These are phyloP conservation scores for Ladona fulva DNA, from an alignment of 1,140 invertebrate species.

Conservation along the genomic window DNA sequence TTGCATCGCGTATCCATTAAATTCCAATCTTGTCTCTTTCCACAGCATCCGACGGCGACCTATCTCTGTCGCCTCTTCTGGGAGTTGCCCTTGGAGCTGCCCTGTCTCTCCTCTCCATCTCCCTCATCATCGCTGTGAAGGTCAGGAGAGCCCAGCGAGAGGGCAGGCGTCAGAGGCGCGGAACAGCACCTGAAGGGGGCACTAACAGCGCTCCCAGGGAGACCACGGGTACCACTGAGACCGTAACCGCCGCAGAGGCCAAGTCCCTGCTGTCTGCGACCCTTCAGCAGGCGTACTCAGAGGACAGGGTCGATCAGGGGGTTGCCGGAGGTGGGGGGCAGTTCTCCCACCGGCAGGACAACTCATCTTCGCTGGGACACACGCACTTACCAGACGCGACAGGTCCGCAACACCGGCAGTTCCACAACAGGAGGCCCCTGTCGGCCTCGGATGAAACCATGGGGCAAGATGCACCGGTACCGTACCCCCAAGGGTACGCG, in stretches of 20 bases:
- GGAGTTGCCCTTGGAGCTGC: conserved; percentile 45
- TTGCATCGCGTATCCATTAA: neutral
- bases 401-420: conserved; percentile 29
- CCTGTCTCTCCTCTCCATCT: conserved; percentile 42
- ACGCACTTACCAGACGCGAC: neutral
- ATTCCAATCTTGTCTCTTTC: neutral
- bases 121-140: conserved; percentile 42
- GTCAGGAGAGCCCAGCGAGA: conserved; percentile 30
- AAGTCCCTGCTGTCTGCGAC: neutral
- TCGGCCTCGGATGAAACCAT: conserved; percentile 36
- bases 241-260: neutral
- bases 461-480: conserved; percentile 39
- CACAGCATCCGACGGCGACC: conserved; percentile 41
- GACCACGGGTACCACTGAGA: neutral
- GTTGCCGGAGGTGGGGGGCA: conserved; percentile 1
- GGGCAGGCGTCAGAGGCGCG: neutral
- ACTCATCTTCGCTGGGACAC: neutral
- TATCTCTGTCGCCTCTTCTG: conserved; percentile 44
- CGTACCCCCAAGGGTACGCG: conserved; percentile 33
- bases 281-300: neutral
- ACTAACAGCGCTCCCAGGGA: neutral
- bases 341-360: neutral
- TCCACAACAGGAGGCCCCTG: conserved; percentile 37
- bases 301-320: neutral
- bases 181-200: neutral